Evolutionary conservation across 2,888 invertebrate genomes (phyloP), one percentile per base, ranked within the genome.

Genomic region (Agrilus mali): DNA sequence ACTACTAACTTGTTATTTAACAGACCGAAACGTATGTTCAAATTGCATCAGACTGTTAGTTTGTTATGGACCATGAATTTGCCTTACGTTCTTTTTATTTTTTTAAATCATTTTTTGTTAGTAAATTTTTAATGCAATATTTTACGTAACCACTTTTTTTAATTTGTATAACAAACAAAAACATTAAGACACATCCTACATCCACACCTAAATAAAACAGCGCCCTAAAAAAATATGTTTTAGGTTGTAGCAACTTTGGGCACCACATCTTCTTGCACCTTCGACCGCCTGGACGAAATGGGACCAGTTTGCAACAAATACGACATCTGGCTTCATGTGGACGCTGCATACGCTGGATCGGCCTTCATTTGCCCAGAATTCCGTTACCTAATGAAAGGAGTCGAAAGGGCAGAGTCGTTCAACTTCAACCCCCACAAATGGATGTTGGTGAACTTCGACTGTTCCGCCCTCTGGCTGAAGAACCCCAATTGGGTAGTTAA

Each of bases 351-450:
- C 64, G 96, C 96, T 1, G 97, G 86, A 7, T 88, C 92, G 0
- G 86, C 97, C 0, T 92, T 98, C 63, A 87, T 98, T 53, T 98
- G 98, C 57, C 95, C 95, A 1, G 98, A 98, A 69, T 94, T 86
- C 66, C 82, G 94, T 35, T 80, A 89, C 59, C 70, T 92, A 17
- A 86, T 95, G 82, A 80, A 82, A 53, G 92, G 92, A 17, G 66
- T 89, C 6, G 86, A 98, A 66, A 77, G 78, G 46, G 95, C 93
- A 0, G 88, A 94, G 59, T 97, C 96, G 0, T 95, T 97, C 65
- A 96, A 97, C 67, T 95, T 97, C 61, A 98, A 99, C 64, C 97
- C 98, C 0, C 97, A 97, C 67, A 98, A 99, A 68, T 99, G 97
- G 97, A 72, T 98, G 78, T 67, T 97, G 53, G 92, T 97, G n/a